Evolutionary conservation across 2,888 invertebrate species (phyloP).

Genomic region (Atethmia centrago): DNA sequence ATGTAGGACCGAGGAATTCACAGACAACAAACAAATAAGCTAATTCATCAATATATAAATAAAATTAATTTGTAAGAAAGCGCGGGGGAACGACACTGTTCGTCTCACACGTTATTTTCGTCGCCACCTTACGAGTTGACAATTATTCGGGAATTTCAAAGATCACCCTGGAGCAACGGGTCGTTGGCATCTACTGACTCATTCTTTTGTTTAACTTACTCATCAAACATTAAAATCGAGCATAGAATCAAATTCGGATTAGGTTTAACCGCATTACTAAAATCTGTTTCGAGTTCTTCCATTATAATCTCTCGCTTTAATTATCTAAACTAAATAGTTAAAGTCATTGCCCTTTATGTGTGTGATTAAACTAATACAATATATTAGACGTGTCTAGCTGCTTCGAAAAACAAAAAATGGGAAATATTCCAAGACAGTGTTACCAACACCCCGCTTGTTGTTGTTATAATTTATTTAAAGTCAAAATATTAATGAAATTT

Average conservation of each 20-base stretch:
- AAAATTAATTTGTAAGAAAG: conserved; percentile 85
- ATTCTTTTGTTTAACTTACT: conserved; percentile 86
- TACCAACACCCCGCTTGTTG: conserved; percentile 3
- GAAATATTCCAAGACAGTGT: conserved; percentile 46
- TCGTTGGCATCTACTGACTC: conserved; percentile 87
- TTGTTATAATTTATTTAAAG: conserved; percentile 9
- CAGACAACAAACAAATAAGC: conserved; percentile 80
- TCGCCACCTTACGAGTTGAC: conserved; percentile 87
- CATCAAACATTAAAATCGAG: conserved; percentile 67
- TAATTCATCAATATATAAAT: conserved; percentile 88
- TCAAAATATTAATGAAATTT: conserved; percentile 26
- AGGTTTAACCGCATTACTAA: conserved; percentile 48
- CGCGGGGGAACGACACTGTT: conserved; percentile 83
- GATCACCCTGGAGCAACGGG: conserved; percentile 87
- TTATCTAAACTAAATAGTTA: conserved; percentile 45
- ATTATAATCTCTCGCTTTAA: conserved; percentile 39
- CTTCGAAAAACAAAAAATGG: conserved; percentile 50
- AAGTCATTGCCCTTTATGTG: conserved; percentile 54
- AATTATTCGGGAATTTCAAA: conserved; percentile 90
- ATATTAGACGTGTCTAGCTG: conserved; percentile 25
- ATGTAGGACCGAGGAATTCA: conserved; percentile 53
- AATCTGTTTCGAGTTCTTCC: conserved; percentile 46
- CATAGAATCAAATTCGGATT: conserved; percentile 67
- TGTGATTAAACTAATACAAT: conserved; percentile 51
- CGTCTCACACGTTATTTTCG: conserved; percentile 86